Evolutionary conservation across 1,140 invertebrate species (phyloP).

Genomic region (Branchinecta lindahli): DNA sequence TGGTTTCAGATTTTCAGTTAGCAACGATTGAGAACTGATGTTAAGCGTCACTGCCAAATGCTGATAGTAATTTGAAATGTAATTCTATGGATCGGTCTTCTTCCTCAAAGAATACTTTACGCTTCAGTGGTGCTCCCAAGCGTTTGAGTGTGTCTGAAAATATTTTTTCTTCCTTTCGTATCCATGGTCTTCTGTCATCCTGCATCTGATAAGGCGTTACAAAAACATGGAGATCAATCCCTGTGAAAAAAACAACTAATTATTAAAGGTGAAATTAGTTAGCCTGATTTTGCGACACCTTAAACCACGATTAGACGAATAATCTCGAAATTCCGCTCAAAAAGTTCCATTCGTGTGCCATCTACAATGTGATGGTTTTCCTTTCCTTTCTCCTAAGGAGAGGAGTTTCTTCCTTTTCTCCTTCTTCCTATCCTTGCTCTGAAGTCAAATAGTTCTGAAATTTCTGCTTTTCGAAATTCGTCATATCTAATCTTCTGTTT

Average conservation of each 20-base stretch:
- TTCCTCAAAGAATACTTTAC: slow-evolving; percentile 48
- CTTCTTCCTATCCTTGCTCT: too few species aligned
- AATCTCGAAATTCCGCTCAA: slow-evolving; percentile 13
- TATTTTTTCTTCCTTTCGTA: slow-evolving; percentile 55
- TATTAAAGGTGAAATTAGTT: not conserved
- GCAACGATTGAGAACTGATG: too few species aligned
- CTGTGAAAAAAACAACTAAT: slow-evolving; percentile 30
- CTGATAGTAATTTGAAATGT: slow-evolving; percentile 51
- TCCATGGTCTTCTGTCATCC: slow-evolving; percentile 58
- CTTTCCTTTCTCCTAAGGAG: too few species aligned
- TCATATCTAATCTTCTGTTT: too few species aligned
- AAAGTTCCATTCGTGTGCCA: not conserved
- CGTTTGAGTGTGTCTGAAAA: slow-evolving; percentile 50
- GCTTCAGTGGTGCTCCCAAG: slow-evolving; percentile 42
- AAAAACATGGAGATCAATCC: slow-evolving; percentile 51
- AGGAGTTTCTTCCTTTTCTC: too few species aligned
- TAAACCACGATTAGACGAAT: not conserved
- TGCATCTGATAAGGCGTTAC: slow-evolving; percentile 68
- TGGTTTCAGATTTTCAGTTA: too few species aligned
- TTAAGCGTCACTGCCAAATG: slow-evolving; percentile 10
- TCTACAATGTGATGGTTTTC: too few species aligned
- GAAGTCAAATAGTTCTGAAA: too few species aligned
- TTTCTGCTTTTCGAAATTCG: too few species aligned
- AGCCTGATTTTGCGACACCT: too few species aligned
- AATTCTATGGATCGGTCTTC: slow-evolving; percentile 42